Base-by-base conservation (phyloP, 2,888 invertebrate genomes). In the Polyploca ridens region DNA sequence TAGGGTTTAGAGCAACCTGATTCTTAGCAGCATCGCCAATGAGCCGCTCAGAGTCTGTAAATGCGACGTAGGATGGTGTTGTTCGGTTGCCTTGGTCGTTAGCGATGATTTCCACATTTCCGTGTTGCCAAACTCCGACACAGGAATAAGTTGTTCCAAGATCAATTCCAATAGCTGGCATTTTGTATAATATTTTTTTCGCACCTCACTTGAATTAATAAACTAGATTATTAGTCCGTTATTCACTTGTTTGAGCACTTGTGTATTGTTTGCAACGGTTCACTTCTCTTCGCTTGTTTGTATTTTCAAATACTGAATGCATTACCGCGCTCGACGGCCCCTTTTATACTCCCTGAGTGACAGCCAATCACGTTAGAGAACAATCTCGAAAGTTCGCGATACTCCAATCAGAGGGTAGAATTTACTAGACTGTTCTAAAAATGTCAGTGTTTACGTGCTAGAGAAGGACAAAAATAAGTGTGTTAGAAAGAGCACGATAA, bases 1-100 rank as follows among this genome's bases (percentile, higher is more conserved):
- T 94, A 35, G 97, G 97, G 87, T 97, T 97, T 93, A 96, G 95
- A 46, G 96, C 96, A 35, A 96, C 97, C 90, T 98, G 98, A 86
- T 97, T 97, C 89, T 97, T 98, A 46, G 98, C 98, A 19, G 97
- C 97, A 91, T 98, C 98, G 58, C 98, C 98, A 76, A 98, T 97
- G 49, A 98, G 94, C 62, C 98, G 94, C 88, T 98, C 98, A 5
- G 96, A 96, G 75, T 98, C 97, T 33, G 97, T 97, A 87, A 98
- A 98, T 6, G 97, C 97, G 62, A 98, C 98, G 89, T 97, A 98
- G 71, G 97, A 97, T 61, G 98, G 98, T 62, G 98, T 98, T 11
- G 97, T 98, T 63, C 98, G 94, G 88, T 98, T 98, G 70, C 98
- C 98, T 90, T 98, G 97, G 85, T 98, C 97, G 85, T 98, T 98